Evolutionary conservation across 2,888 invertebrate genomes (phyloP), one percentile per base, ranked within the genome.

Genomic region (Drosophila dives): DNA sequence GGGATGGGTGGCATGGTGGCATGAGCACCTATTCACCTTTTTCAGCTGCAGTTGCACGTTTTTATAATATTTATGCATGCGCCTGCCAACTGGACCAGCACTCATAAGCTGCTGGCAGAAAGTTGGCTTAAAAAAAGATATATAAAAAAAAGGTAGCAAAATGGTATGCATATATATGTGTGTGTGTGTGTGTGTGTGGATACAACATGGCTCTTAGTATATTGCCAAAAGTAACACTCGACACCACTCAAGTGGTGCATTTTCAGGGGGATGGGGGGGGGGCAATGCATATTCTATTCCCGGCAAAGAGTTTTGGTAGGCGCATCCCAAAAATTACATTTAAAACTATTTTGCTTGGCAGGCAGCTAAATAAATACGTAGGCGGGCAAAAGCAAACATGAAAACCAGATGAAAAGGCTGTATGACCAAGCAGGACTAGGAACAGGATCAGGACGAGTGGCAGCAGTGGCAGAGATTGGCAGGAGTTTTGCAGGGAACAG

Each of bases 151-250:
- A 65, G 54, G 45, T 61, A 64, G 42, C 45, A 51, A 50, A 42
- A 4, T 49, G 20, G 20, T 33, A 1, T 51, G 33, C 20, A 12
- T 20, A 26, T 23, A 42, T 51, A 58, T 73, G 32, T 63, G 20
- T 32, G 38, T 59, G 54, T 48, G 55, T 33, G 50, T 63, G 70
- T 74, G 62, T 61, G 70, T 26, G 33, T 49, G 32, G 38, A 55
- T 34, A 40, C 45, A 65, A 49, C 55, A 45, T 62, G 54, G 38
- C 53, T 62, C 56, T 54, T 51, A 38, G 65, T 67, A 54, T 65
- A 74, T 83, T 87, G 83, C 82, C 88, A 77, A 87, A 89, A 86
- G 90, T 89, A 89, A 87, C 90, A 87, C 85, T 86, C 75, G 65
- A 86, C 49, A 58, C 66, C 49, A 58, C 66, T 82, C 54, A 77